Evolutionary conservation across 2,113 vertebrate species (phyloP), one percentile per base, ranked within the genome.

Genomic region (Oenanthe melanoleuca): DNA sequence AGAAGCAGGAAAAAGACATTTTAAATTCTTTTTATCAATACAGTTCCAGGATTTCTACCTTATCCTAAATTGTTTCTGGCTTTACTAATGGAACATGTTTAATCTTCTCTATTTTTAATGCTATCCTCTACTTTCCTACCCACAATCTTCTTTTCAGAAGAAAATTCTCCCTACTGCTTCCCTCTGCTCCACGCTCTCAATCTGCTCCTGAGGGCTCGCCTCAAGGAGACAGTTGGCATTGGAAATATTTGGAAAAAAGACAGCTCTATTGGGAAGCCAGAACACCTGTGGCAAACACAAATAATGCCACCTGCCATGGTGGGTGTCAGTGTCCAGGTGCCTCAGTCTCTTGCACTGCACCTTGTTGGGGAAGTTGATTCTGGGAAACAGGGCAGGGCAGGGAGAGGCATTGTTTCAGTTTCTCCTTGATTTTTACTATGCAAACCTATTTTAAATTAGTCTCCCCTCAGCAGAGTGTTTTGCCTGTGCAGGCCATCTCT

Each of bases 51-150:
- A 82, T 89, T 88, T 86, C 52, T 79, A 80, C 44, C 40, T 92
- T 57, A 86, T 70, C 42, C 84, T 80, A 53, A 86, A 71, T 79
- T 60, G 56, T 88, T 83, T 64, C 72, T 93, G 72, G 31, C 72
- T 89, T 70, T 64, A 37, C 56, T 63, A 92, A 83, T 57, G 66
- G 38, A 65, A 88, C 52, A 57, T 64, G 65, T 83, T 88, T 56
- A 83, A 88, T 88, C 85, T 95, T 81, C 64, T 38, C 49, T 86
- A 42, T 80, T 95, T 90, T 92, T 83, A 93, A 93, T 80, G 79
- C 88, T 95, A 90, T 67, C 65, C 52, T 86, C 75, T 78, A 49
- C 56, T 92, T 93, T 66, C 34, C 82, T 96, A 69, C 80, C 60
- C 75, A 96, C 90, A 86, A 52, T 28, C 44, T 75, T 73, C 64